Conservation (phyloP, 2,797 vertebrate species). For the Tapirus indicus region DNA sequence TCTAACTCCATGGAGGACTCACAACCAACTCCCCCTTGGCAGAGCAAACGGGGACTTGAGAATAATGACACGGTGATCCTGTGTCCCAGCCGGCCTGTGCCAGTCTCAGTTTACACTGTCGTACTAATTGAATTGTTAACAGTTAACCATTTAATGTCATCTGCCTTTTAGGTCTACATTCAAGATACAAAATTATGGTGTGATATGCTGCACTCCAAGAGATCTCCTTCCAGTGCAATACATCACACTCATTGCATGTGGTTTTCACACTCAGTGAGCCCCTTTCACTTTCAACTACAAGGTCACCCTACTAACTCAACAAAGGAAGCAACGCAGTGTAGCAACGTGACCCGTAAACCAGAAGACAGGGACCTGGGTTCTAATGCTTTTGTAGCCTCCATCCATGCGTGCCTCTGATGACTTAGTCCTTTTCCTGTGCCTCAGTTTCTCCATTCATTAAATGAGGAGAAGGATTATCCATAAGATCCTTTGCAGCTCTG, state of each 20-base stretch:
- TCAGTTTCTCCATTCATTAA: background rate
- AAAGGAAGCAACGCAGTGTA: background rate
- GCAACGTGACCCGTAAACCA: background rate
- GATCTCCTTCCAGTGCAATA: background rate
- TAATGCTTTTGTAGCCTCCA: background rate
- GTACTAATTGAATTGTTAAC: background rate
- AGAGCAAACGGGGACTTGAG: background rate
- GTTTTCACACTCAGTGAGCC: background rate
- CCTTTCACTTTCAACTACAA: background rate
- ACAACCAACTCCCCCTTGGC: background rate
- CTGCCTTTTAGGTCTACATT: background rate
- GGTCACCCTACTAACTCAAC: background rate
- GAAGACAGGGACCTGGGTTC: background rate
- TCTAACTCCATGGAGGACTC: background rate
- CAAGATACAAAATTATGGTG: background rate
- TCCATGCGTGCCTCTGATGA: background rate
- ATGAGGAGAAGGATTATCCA: conserved; percentile 11
- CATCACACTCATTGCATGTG: background rate
- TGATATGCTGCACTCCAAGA: background rate
- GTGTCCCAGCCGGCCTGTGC: background rate
- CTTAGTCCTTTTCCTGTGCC: background rate
- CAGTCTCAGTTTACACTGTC: background rate
- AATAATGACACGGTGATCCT: background rate
- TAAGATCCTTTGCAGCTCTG: conserved; percentile 49
- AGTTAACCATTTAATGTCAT: background rate